phyloP scores from a whole-genome alignment of 2,113 vertebrate genomes.

The Cettia cetti region DNA sequence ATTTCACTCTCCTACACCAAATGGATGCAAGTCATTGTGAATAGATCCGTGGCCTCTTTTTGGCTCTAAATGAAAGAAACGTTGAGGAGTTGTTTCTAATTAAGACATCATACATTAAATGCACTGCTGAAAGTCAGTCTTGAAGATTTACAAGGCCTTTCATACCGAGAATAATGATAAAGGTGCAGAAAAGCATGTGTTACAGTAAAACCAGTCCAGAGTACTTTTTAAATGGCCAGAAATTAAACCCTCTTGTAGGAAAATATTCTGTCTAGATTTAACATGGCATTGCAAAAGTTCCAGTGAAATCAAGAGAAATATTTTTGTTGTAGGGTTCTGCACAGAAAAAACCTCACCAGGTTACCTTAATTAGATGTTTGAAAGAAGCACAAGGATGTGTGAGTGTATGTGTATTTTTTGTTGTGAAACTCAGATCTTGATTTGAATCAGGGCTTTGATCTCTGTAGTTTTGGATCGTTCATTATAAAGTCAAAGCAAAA shows the following conservation, averaged over 20 bases:
- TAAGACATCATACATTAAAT: neutral
- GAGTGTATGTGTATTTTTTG: neutral
- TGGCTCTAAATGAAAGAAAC: constrained; percentile 41
- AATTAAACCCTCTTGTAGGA: neutral
- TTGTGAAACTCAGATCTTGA: neutral
- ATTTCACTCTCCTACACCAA: neutral
- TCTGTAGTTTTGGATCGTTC: neutral
- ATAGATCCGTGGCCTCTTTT: neutral
- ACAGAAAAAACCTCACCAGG: neutral
- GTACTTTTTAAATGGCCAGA: neutral
- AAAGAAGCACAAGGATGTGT: neutral
- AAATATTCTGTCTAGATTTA: neutral
- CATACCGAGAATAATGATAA: neutral
- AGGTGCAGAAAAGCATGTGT: neutral
- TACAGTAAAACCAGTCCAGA: neutral
- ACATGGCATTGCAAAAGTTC: neutral
- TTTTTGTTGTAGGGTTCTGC: neutral
- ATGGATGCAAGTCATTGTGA: neutral
- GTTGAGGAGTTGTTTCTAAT: constrained; percentile 21
- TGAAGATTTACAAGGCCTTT: constrained; percentile 11
- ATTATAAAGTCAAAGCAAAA: neutral
- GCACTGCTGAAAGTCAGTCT: neutral
- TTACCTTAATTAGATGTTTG: neutral
- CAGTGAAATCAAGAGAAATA: neutral
- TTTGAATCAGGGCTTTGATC: neutral